These are phyloP conservation scores for Parauchenoglanis ngamensis DNA, from an alignment of 2,797 vertebrate genomes.

Conservation along the genomic window DNA sequence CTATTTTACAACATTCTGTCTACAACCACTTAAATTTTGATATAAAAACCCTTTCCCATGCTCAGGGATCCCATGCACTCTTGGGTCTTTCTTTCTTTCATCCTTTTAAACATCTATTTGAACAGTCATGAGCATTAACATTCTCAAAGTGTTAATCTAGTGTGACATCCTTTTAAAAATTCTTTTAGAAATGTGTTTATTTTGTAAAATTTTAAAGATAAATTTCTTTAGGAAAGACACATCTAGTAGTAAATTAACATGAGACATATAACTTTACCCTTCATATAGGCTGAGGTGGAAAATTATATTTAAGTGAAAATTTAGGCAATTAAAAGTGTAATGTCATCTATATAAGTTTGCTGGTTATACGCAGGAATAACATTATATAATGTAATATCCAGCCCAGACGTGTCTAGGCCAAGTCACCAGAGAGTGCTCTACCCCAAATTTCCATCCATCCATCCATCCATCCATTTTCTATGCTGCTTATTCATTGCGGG, in stretches of 20 bases:
- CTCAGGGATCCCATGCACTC: not conserved
- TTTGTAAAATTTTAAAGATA: too few species aligned
- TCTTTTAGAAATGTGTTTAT: too few species aligned
- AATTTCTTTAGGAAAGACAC: not conserved
- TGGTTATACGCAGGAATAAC: not conserved
- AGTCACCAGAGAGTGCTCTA: not conserved
- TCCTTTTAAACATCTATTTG: not conserved
- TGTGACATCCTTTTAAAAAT: not conserved
- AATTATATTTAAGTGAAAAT: not conserved
- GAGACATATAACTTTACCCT: not conserved
- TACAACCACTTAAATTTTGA: not conserved
- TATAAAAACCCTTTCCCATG: not conserved
- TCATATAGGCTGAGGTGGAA: not conserved
- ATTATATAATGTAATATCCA: not conserved
- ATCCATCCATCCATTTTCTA: too few species aligned
- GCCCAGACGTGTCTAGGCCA: not conserved
- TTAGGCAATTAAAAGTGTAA: not conserved
- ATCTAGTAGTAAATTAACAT: not conserved
- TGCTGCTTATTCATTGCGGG: too few species aligned
- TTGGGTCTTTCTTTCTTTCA: not conserved
- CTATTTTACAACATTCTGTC: not conserved
- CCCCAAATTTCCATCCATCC: not conserved
- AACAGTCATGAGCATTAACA: not conserved
- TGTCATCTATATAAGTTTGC: not conserved
- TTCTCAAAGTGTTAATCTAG: too few species aligned